These are phyloP conservation scores for Sorex fumeus DNA, from an alignment of 2,113 vertebrate genomes.

Conservation along the genomic window DNA sequence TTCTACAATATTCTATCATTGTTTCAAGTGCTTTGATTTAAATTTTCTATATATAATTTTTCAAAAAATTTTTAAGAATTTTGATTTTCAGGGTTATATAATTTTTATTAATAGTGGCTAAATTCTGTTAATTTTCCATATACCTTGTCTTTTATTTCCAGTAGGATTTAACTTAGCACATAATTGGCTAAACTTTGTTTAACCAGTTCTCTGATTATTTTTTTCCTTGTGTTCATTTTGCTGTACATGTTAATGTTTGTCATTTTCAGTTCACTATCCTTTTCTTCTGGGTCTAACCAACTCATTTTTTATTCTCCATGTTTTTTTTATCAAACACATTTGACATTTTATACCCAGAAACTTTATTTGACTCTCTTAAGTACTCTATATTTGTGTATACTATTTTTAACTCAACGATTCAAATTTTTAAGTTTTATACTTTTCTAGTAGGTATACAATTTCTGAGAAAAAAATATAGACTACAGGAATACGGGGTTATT, in stretches of 20 bases:
- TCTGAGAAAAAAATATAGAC: too few relatives aligned
- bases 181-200: neutral
- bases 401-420: too few relatives aligned
- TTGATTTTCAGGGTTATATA: neutral
- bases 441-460: too few relatives aligned
- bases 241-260: neutral
- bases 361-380: too few relatives aligned
- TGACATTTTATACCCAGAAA: too few relatives aligned
- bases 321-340: too few relatives aligned
- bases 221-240: neutral
- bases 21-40: neutral
- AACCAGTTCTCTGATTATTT: neutral
- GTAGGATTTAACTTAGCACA: neutral
- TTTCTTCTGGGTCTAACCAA: neutral
- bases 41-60: neutral
- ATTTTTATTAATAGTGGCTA: neutral
- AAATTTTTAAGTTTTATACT: too few relatives aligned
- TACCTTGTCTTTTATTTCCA: neutral
- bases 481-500: too few relatives aligned
- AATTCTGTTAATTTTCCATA: neutral
- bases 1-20: neutral
- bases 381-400: too few relatives aligned
- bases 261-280: neutral
- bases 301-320: too few relatives aligned
- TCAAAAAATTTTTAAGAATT: neutral